Conservation (phyloP, 2,113 vertebrate genomes). For the Apteryx mantelli region DNA sequence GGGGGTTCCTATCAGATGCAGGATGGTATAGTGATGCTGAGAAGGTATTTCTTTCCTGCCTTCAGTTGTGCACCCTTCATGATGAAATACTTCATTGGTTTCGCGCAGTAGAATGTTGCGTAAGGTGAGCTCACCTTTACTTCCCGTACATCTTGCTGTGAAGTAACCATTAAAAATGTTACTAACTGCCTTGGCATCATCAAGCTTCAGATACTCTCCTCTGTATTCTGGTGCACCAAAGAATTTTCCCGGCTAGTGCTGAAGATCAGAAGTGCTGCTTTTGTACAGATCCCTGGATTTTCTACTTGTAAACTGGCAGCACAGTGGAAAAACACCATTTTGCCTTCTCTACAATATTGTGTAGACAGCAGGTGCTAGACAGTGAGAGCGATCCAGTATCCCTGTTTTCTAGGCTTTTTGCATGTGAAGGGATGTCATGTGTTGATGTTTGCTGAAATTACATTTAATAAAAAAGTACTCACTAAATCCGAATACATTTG, state of each 20-base stretch:
- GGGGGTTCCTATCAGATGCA: slow-evolving; percentile 96
- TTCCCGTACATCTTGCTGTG: accelerated
- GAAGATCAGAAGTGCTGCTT: not conserved
- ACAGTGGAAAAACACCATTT: not conserved
- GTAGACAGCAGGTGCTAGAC: not conserved
- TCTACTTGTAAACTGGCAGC: not conserved
- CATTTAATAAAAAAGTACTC: not conserved
- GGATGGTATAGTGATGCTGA: slow-evolving; percentile 99
- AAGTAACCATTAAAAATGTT: not conserved
- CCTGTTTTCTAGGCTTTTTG: not conserved
- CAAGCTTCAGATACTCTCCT: not conserved
- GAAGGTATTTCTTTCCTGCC: slow-evolving; percentile 96
- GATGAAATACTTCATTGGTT: slow-evolving; percentile 97
- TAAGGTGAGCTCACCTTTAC: slow-evolving; percentile 82
- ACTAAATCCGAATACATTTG: not conserved
- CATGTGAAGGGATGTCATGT: not conserved
- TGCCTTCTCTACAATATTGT: not conserved
- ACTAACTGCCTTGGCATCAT: not conserved
- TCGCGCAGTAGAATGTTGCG: slow-evolving; percentile 95
- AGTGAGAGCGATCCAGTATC: not conserved
- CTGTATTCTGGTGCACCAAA: not conserved
- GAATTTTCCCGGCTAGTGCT: not conserved
- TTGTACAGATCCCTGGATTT: not conserved
- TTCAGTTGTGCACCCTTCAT: slow-evolving; percentile 94
- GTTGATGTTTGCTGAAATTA: not conserved